A percentile compares a stretch with the other conserved stretches of the same genome.
Evolutionary conservation across 2,888 invertebrate genomes (phyloP).

Genomic region (Pocota personata): DNA sequence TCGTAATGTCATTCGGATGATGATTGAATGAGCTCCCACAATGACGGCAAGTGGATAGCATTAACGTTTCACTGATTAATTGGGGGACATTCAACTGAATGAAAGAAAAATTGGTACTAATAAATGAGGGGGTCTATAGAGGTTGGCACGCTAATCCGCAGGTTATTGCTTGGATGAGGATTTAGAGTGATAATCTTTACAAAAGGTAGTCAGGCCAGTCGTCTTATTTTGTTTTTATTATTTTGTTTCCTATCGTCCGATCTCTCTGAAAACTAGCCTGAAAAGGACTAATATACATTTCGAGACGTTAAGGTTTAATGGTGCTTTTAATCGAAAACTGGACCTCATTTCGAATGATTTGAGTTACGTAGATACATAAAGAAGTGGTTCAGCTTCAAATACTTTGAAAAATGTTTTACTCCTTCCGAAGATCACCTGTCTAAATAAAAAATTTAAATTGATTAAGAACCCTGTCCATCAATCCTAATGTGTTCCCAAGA

Average conservation of each 20-base stretch:
- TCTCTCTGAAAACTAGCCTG: too few relatives aligned
- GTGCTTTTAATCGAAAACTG: background rate
- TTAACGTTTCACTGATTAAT: slow-evolving; percentile 6
- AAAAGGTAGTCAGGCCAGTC: too few relatives aligned
- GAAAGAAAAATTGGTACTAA: background rate
- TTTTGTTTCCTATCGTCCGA: too few relatives aligned
- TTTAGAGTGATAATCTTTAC: background rate
- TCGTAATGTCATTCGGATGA: slow-evolving; percentile 38
- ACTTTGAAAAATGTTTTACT: too few relatives aligned
- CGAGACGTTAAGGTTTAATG: background rate
- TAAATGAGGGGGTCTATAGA: background rate
- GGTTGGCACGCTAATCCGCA: background rate
- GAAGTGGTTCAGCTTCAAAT: background rate
- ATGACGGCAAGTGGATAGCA: background rate
- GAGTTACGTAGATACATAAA: background rate
- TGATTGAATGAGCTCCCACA: slow-evolving; percentile 32
- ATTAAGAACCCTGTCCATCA: background rate
- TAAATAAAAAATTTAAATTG: too few relatives aligned
- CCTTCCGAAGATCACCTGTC: too few relatives aligned
- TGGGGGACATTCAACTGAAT: background rate
- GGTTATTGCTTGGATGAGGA: background rate
- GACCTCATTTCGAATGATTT: background rate
- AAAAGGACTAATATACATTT: too few relatives aligned
- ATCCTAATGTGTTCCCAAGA: background rate
- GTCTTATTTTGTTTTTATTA: too few relatives aligned